Conservation (phyloP, 2,888 invertebrate species). For the Diarsia mendica region DNA sequence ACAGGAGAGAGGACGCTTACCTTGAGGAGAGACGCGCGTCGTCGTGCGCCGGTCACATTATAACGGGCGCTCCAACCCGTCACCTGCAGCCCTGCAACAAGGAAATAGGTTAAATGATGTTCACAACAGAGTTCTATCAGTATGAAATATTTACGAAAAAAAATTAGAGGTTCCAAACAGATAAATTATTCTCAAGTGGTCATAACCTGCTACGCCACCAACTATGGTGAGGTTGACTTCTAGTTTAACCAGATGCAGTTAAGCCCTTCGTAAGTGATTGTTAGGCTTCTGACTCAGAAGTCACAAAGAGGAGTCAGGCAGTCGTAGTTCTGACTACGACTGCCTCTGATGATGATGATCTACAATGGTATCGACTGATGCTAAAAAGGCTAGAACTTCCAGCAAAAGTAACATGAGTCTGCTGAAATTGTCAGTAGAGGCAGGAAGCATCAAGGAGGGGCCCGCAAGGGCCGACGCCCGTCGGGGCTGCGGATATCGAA, state of each 20-base stretch:
- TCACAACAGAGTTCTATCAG: neutral
- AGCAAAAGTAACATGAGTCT: constrained; percentile 7
- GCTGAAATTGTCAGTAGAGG: neutral
- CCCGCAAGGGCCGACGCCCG: too few relatives aligned
- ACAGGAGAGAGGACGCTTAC: constrained; percentile 78
- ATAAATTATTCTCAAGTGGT: neutral
- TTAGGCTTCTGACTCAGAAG: neutral
- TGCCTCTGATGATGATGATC: neutral
- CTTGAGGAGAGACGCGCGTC: constrained; percentile 86
- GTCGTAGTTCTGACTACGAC: neutral
- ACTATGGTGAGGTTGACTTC: neutral
- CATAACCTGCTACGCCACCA: neutral
- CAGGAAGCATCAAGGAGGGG: too few relatives aligned
- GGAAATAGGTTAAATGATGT: constrained; percentile 55
- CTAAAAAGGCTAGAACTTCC: neutral
- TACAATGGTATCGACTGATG: neutral
- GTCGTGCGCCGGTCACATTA: constrained; percentile 88
- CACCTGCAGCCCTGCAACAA: constrained; percentile 79
- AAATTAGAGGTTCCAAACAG: neutral
- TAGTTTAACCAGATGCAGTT: neutral
- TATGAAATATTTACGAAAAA: too few relatives aligned
- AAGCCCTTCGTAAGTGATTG: neutral
- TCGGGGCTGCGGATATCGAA: too few relatives aligned
- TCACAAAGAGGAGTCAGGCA: too few relatives aligned
- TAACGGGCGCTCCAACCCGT: constrained; percentile 81